Conservation (phyloP, 2,888 invertebrate genomes). For the Cantharis lateralis region DNA sequence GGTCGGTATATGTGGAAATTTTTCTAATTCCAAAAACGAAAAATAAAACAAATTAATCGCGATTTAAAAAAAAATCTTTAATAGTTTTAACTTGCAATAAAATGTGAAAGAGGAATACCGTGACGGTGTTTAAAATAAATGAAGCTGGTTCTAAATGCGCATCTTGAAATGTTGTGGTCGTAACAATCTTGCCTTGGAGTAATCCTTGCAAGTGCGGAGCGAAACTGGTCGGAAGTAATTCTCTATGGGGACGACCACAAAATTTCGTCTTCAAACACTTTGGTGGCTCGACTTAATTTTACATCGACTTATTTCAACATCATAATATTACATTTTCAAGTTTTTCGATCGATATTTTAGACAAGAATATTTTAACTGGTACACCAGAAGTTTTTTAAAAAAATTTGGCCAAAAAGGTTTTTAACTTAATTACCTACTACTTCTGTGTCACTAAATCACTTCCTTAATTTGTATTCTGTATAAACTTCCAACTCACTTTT, state of each 20-base stretch:
- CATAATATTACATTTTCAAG: background rate
- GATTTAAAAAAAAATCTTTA: background rate
- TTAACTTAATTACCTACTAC: background rate
- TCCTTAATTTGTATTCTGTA: background rate
- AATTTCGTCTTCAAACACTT: conserved; percentile 28
- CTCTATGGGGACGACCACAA: conserved; percentile 34
- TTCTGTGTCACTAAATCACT: background rate
- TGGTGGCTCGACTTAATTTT: background rate
- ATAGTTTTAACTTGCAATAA: background rate
- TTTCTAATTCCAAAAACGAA: background rate
- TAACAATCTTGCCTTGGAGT: conserved; percentile 35
- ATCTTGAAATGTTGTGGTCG: conserved; percentile 32
- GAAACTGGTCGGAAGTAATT: conserved; percentile 41
- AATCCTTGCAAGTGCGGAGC: conserved; percentile 37
- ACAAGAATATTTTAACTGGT: background rate
- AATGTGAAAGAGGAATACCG: background rate
- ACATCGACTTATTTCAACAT: background rate
- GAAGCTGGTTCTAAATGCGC: conserved; percentile 26
- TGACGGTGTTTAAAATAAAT: background rate
- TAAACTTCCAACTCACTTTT: background rate
- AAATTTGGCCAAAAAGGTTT: background rate
- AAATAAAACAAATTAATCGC: background rate
- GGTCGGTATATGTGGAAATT: background rate
- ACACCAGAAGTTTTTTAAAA: background rate
- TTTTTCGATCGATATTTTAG: background rate